A percentile compares a stretch with the other conserved stretches of the same genome.
Conservation (phyloP, 1,140 invertebrate species). For the Drosophila sp. region DNA sequence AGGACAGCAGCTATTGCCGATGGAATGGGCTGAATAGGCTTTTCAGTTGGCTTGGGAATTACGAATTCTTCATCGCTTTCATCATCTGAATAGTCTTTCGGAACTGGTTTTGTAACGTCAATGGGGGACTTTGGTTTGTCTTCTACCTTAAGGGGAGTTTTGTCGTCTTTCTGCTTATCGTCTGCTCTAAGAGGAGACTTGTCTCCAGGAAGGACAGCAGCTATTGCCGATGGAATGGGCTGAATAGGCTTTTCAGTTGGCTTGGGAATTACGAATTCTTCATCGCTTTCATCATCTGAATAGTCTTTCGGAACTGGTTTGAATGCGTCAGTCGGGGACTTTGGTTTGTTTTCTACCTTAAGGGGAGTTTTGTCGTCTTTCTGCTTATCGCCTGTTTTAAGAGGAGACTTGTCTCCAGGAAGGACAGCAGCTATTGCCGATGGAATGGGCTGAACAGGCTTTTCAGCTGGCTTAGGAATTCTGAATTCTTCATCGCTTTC, state of each 20-base stretch:
- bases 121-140: conserved; percentile 13
- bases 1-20: background rate
- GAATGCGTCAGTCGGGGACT: conserved; percentile 2
- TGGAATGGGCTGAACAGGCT: too few species aligned
- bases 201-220: background rate
- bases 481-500: too few species aligned
- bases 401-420: background rate
- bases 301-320: conserved; percentile 14
- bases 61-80: conserved; percentile 13
- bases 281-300: conserved; percentile 25
- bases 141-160: background rate
- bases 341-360: conserved; percentile 14
- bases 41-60: background rate
- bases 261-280: conserved; percentile 16
- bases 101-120: background rate
- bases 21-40: background rate
- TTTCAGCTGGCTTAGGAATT: too few species aligned
- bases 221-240: background rate
- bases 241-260: conserved; percentile 9
- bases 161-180: conserved; percentile 15
- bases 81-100: conserved; percentile 1
- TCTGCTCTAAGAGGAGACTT: conserved; percentile 15
- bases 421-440: too few species aligned
- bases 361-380: conserved; percentile 1
- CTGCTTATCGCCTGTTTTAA: background rate